Conservation (phyloP, 2,113 vertebrate genomes). For the Otis tarda region DNA sequence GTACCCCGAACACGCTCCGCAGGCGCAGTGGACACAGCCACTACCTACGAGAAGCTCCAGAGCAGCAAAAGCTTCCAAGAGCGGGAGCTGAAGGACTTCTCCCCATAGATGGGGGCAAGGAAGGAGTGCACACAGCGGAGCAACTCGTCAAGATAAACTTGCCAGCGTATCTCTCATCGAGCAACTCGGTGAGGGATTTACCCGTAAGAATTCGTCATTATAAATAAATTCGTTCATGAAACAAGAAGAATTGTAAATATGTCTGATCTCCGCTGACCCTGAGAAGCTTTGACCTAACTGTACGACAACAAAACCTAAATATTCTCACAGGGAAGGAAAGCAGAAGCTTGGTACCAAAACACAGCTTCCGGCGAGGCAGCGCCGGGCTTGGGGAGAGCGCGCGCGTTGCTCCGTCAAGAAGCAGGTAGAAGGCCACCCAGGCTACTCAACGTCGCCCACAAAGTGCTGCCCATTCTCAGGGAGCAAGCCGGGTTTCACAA, state of each 20-base stretch:
- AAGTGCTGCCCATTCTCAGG: neutral
- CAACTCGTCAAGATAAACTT: rapidly evolving
- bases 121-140: neutral
- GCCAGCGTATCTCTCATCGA: rapidly evolving
- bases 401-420: rapidly evolving
- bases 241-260: neutral
- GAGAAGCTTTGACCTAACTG: neutral
- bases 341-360: no score
- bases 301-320: neutral
- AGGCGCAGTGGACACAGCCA: neutral
- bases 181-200: neutral
- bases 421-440: neutral
- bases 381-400: rapidly evolving
- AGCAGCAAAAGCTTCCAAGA: neutral
- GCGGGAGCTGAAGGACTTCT: neutral
- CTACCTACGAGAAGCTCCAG: neutral
- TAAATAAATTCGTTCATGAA: neutral
- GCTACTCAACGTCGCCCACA: neutral
- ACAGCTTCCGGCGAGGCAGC: neutral
- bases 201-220: neutral
- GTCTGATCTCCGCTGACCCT: rapidly evolving
- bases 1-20: neutral
- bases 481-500: neutral
- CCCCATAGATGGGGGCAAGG: neutral
- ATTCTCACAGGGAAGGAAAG: neutral